Conservation (phyloP, 2,113 vertebrate genomes). For the Thalassoma bifasciatum region DNA sequence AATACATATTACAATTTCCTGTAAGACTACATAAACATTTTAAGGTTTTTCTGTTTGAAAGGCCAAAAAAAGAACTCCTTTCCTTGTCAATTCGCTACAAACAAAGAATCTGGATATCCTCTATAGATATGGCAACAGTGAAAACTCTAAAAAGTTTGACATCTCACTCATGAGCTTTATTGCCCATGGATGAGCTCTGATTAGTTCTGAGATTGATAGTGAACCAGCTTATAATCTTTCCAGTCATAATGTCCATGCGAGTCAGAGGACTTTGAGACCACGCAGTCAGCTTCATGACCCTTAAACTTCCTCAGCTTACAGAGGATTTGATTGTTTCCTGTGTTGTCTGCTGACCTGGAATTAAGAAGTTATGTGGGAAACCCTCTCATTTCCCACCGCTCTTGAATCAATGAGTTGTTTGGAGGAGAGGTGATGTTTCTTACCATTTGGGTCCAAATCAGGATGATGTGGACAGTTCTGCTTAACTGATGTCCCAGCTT, state of each 20-base stretch:
- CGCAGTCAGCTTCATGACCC: slow-evolving; percentile 1
- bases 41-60: too few species aligned
- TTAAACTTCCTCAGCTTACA: background rate
- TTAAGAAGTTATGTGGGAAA: slow-evolving; percentile 7
- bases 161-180: too few species aligned
- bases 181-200: too few species aligned
- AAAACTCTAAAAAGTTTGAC: too few species aligned
- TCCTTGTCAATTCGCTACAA: too few species aligned
- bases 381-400: background rate
- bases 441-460: slow-evolving; percentile 88
- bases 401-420: background rate
- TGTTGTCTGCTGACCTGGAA: background rate
- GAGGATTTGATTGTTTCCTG: background rate
- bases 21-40: too few species aligned
- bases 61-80: too few species aligned
- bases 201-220: background rate
- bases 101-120: too few species aligned
- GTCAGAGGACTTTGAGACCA: background rate
- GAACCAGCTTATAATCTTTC: background rate
- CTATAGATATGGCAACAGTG: too few species aligned
- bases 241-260: background rate
- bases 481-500: slow-evolving; percentile 83
- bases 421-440: slow-evolving; percentile 13
- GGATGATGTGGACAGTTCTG: slow-evolving; percentile 89
- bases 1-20: too few species aligned